Conservation (phyloP, 2,113 vertebrate species). For the Sebastes schlegelii region DNA sequence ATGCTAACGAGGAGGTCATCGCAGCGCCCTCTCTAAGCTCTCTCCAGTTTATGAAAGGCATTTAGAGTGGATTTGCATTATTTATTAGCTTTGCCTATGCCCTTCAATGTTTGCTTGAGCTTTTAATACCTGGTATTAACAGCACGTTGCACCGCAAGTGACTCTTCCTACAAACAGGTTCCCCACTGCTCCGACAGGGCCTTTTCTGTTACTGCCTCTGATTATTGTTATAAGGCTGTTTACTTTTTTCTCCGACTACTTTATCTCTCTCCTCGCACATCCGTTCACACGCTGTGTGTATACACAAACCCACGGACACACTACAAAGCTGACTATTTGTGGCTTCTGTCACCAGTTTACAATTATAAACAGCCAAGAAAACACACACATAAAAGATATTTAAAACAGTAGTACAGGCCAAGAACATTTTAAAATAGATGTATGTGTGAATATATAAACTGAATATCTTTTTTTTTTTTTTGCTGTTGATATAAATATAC, state of each 20-base stretch:
- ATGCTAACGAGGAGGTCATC: conserved; percentile 64
- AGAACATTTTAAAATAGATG: conserved; percentile 7
- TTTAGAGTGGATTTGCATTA: conserved; percentile 75
- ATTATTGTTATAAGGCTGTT: conserved; percentile 22
- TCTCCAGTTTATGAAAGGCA: conserved; percentile 61
- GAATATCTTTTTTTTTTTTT: neutral
- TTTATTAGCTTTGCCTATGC: conserved; percentile 69
- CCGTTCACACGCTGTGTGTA: neutral
- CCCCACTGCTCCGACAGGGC: neutral
- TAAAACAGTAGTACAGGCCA: neutral
- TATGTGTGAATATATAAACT: neutral
- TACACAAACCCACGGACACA: conserved; percentile 32
- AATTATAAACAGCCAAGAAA: conserved; percentile 21
- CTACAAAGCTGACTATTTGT: conserved; percentile 8
- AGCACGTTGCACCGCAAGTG: conserved; percentile 44
- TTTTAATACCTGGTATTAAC: conserved; percentile 72
- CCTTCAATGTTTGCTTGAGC: conserved; percentile 69
- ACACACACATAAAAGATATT: neutral
- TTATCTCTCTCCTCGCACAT: conserved; percentile 8
- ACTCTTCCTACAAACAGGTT: conserved; percentile 50
- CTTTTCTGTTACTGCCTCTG: conserved; percentile 11
- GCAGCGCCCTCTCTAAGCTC: conserved; percentile 60
- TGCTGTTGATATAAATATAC: conserved; percentile 17
- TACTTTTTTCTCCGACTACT: conserved; percentile 4
- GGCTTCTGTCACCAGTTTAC: conserved; percentile 7